Conservation (phyloP, 2,888 invertebrate species). For the Xylota segnis region DNA sequence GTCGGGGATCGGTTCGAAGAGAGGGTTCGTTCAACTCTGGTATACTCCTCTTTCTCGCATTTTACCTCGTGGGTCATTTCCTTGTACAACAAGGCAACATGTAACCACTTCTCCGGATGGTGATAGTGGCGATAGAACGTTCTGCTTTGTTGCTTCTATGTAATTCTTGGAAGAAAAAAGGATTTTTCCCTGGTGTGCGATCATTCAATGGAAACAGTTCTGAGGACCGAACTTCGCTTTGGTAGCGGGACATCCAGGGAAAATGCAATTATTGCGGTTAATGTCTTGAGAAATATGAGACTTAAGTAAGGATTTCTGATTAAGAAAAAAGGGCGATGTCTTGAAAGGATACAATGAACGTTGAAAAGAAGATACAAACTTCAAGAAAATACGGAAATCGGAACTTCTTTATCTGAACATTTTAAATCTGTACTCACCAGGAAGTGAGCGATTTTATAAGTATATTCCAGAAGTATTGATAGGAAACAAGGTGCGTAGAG, state of each 20-base stretch:
- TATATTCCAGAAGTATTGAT: too few species aligned
- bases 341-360: conserved; percentile 11
- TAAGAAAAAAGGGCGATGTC: conserved; percentile 6
- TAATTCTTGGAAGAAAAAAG: conserved; percentile 55
- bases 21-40: conserved; percentile 66
- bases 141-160: conserved; percentile 49
- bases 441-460: too few species aligned
- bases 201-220: conserved; percentile 42
- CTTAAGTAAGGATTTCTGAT: conserved; percentile 13
- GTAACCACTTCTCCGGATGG: conserved; percentile 53
- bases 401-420: too few species aligned
- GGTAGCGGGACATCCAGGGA: conserved; percentile 25
- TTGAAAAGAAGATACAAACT: not conserved
- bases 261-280: conserved; percentile 53
- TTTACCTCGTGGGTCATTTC: conserved; percentile 68
- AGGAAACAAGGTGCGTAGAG: too few species aligned
- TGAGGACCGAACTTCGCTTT: not conserved
- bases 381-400: too few species aligned
- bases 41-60: conserved; percentile 35
- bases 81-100: conserved; percentile 58
- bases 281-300: conserved; percentile 34
- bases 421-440: too few species aligned
- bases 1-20: conserved; percentile 37
- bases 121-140: conserved; percentile 25
- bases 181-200: conserved; percentile 36